Percentiles rank a stretch among this genome's conserved stretches.
These are phyloP conservation scores for Plebejus anna DNA, from an alignment of 2,888 invertebrate genomes.

Conservation along the genomic window DNA sequence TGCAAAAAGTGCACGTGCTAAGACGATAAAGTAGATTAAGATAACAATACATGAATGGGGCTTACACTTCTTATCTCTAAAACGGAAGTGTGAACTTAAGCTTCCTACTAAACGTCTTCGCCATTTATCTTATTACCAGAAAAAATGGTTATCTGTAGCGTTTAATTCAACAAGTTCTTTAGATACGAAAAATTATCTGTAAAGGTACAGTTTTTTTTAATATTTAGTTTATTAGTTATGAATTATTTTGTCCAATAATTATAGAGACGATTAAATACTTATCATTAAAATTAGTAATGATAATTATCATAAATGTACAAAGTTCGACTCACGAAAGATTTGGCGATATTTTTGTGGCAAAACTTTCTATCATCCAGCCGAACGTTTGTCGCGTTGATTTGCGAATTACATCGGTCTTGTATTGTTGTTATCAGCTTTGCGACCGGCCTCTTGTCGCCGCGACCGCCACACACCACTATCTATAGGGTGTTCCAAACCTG, in stretches of 20 bases:
- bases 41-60: constrained; percentile 10
- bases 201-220: not conserved
- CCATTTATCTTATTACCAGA: not conserved
- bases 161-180: not conserved
- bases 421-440: constrained; percentile 32
- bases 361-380: not conserved
- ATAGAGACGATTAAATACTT: too few relatives aligned
- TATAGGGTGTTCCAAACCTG: constrained; percentile 48
- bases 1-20: constrained; percentile 7
- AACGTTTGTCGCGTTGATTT: constrained; percentile 48
- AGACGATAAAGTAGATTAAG: constrained; percentile 14
- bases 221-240: not conserved
- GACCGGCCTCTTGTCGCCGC: constrained; percentile 35
- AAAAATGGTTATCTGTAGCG: not conserved
- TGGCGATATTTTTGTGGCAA: not conserved
- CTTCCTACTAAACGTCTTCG: not conserved
- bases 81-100: constrained; percentile 15
- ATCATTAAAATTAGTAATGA: not conserved
- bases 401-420: constrained; percentile 54
- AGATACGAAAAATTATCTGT: not conserved
- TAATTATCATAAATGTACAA: not conserved
- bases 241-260: not conserved
- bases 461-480: constrained; percentile 40
- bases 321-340: not conserved
- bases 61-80: constrained; percentile 3